These are phyloP conservation scores for Pseudochirops cupreus DNA, from an alignment of 2,797 vertebrate species.

Conservation along the genomic window DNA sequence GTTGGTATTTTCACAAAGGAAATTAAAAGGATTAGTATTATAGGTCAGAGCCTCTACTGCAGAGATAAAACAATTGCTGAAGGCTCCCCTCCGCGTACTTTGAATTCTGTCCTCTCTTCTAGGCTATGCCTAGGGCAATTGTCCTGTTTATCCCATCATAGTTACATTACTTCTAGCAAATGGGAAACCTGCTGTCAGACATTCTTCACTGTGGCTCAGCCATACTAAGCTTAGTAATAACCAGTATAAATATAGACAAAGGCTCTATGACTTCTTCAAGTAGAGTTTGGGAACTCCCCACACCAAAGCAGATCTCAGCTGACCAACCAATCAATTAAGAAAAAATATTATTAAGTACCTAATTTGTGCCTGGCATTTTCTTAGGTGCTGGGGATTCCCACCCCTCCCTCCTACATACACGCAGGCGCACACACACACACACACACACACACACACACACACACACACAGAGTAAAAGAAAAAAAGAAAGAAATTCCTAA, in stretches of 20 bases:
- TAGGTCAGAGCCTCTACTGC: background rate
- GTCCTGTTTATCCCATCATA: background rate
- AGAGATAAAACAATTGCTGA: background rate
- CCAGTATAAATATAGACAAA: background rate
- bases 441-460: no score
- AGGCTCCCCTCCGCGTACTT: background rate
- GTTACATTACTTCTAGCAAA: background rate
- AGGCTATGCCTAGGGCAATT: background rate
- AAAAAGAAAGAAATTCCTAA: background rate
- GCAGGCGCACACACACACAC: no score
- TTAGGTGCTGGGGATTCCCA: background rate
- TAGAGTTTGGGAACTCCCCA: background rate
- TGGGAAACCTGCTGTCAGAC: background rate
- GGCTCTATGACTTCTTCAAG: background rate
- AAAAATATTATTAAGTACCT: background rate
- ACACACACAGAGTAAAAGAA: background rate
- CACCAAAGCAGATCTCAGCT: background rate
- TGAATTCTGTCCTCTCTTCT: background rate
- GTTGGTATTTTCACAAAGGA: background rate
- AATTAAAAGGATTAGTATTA: background rate
- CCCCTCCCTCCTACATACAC: background rate
- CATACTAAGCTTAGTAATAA: background rate
- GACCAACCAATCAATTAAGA: background rate
- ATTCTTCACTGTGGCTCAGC: background rate
- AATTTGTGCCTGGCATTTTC: background rate